Evolutionary conservation across 2,113 vertebrate species (phyloP).

Genomic region (Nothobranchius furzeri): DNA sequence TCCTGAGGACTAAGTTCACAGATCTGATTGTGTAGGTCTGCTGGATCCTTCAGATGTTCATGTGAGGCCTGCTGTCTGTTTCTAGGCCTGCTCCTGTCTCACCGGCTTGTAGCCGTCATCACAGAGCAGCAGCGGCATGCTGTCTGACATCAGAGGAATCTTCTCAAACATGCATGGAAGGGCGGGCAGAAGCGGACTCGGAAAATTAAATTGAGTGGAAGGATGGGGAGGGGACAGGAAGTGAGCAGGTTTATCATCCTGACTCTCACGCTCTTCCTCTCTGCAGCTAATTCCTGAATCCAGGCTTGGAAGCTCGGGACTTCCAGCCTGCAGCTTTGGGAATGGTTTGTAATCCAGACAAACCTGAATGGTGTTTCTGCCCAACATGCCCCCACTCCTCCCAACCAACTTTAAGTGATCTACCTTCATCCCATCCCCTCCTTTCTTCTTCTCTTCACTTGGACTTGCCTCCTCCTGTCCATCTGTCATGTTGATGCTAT

Average conservation of each 20-base stretch:
- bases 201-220: neutral
- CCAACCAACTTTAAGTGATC: conserved; percentile 24
- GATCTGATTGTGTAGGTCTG: neutral
- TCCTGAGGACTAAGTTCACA: too few species aligned
- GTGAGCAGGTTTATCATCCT: conserved; percentile 14
- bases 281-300: conserved; percentile 54
- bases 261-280: conserved; percentile 29
- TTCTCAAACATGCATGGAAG: neutral
- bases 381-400: neutral
- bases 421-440: neutral
- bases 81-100: conserved; percentile 35
- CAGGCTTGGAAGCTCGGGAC: conserved; percentile 35
- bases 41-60: neutral
- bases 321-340: conserved; percentile 6
- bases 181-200: neutral
- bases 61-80: neutral
- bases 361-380: conserved; percentile 36
- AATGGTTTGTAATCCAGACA: conserved; percentile 54
- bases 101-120: conserved; percentile 62
- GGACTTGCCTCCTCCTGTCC: neutral
- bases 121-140: conserved; percentile 37
- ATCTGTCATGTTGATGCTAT: conserved; percentile 14
- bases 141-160: neutral
- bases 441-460: neutral
- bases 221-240: conserved; percentile 7